Conservation (phyloP, 2,797 vertebrate genomes). For the Hypotaenidia okinawae region DNA sequence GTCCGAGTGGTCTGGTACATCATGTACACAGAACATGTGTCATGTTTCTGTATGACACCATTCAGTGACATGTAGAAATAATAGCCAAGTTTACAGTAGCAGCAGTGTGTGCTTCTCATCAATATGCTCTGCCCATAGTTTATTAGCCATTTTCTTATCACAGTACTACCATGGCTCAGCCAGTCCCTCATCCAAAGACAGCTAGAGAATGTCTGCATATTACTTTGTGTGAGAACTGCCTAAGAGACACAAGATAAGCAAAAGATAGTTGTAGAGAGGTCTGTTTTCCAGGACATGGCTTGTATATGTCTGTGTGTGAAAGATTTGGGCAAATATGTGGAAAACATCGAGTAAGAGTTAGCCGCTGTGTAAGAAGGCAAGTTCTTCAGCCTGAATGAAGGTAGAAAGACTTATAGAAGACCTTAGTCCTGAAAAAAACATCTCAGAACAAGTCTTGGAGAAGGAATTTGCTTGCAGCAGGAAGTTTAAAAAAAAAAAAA, state of each 20-base stretch:
- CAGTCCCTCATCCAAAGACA: background rate
- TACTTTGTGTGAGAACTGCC: background rate
- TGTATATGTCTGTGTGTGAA: background rate
- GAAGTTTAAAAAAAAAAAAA: background rate
- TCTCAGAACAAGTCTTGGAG: background rate
- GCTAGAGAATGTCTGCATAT: background rate
- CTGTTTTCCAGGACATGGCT: background rate
- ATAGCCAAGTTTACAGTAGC: background rate
- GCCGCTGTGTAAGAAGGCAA: background rate
- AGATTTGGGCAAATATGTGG: background rate
- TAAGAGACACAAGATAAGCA: background rate
- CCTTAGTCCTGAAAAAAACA: background rate
- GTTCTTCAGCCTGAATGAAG: background rate
- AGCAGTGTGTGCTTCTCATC: background rate
- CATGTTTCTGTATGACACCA: background rate
- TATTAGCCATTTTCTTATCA: background rate
- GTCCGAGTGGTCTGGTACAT: background rate
- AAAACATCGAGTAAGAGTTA: background rate
- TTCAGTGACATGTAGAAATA: background rate
- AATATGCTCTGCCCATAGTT: background rate
- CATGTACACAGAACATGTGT: background rate
- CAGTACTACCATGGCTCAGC: background rate
- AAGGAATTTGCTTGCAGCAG: background rate
- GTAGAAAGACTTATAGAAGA: background rate
- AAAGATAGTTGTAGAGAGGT: background rate